Evolutionary conservation across 2,888 invertebrate genomes (phyloP).

Genomic region (Drosophila quinaria): DNA sequence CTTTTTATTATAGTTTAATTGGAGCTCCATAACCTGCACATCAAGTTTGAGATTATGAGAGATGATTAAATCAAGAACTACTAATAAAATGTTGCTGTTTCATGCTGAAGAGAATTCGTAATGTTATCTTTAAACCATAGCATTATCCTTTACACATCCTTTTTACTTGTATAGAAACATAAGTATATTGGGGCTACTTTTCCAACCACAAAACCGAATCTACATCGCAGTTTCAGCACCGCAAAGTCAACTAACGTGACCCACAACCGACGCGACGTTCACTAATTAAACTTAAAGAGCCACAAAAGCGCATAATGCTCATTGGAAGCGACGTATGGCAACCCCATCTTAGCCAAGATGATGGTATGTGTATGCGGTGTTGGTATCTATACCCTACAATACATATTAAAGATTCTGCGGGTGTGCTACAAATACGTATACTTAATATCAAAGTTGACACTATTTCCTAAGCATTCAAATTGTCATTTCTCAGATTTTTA

Average conservation of each 20-base stretch:
- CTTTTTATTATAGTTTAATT: neutral
- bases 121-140: constrained; percentile 13
- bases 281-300: constrained; percentile 73
- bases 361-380: constrained; percentile 12
- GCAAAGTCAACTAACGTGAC: constrained; percentile 38
- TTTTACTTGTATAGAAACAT: neutral
- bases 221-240: constrained; percentile 51
- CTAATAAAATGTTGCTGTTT: constrained; percentile 8
- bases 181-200: constrained; percentile 12
- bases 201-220: constrained; percentile 62
- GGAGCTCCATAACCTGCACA: neutral
- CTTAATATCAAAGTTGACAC: too few relatives aligned
- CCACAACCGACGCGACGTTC: constrained; percentile 10
- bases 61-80: neutral
- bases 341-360: constrained; percentile 19
- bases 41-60: neutral
- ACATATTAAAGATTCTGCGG: neutral
- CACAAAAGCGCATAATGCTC: constrained; percentile 56
- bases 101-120: constrained; percentile 1
- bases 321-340: constrained; percentile 32
- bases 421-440: neutral
- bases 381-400: constrained; percentile 18
- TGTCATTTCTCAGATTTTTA: too few relatives aligned
- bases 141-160: neutral
- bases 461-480: too few relatives aligned